Percentiles rank a stretch among this genome's conserved stretches.
These are phyloP conservation scores for Ptiloglossa arizonensis DNA, from an alignment of 1,140 invertebrate species.

Conservation along the genomic window DNA sequence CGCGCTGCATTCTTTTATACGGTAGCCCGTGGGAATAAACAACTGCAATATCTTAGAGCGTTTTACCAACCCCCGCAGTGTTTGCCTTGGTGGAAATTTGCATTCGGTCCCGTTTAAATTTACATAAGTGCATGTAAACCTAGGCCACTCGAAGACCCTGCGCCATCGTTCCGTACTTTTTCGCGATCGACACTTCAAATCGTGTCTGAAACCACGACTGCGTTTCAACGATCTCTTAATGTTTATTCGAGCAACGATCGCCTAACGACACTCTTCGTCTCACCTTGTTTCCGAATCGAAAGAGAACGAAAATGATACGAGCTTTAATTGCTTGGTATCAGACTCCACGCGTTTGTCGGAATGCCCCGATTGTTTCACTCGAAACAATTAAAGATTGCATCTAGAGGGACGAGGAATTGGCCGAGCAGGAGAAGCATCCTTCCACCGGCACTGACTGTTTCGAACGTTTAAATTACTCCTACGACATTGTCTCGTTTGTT, in stretches of 20 bases:
- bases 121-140: constrained; percentile 26
- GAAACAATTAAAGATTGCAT: constrained; percentile 39
- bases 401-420: constrained; percentile 4
- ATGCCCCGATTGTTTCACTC: neutral
- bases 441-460: constrained; percentile 1
- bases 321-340: neutral
- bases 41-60: constrained; percentile 44
- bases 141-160: neutral
- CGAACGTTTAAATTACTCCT: constrained; percentile 45
- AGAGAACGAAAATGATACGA: neutral
- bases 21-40: constrained; percentile 51
- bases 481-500: constrained; percentile 13
- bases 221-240: too few species aligned
- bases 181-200: neutral
- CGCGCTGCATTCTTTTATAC: constrained; percentile 12
- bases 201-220: too few species aligned
- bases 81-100: constrained; percentile 36
- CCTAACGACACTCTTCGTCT: too few species aligned
- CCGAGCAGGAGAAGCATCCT: constrained; percentile 17
- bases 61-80: constrained; percentile 19
- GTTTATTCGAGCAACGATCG: too few species aligned
- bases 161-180: neutral
- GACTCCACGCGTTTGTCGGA: neutral
- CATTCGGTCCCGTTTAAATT: constrained; percentile 18
- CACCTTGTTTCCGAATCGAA: neutral